Evolutionary conservation across 2,797 vertebrate genomes (phyloP).

Genomic region (Phyllotis vaccarum): DNA sequence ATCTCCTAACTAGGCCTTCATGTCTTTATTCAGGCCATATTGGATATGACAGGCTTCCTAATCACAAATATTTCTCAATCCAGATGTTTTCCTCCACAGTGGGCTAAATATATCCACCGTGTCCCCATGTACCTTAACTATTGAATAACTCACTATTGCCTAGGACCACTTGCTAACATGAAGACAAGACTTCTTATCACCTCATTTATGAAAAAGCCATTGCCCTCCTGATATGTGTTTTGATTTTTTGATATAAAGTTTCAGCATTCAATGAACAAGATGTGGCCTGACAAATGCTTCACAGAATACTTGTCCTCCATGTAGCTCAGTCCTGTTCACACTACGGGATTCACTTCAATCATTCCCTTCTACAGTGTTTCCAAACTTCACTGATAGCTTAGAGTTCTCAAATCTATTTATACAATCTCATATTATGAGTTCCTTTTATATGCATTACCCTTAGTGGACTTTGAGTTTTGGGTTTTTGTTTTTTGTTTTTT

Average conservation of each 20-base stretch:
- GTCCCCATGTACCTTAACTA: not conserved
- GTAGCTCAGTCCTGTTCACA: not conserved
- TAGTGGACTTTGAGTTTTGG: not conserved
- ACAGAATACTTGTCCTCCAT: not conserved
- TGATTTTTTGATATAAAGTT: not conserved
- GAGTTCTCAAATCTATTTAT: not conserved
- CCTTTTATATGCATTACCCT: not conserved
- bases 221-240: not conserved
- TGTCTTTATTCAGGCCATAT: not conserved
- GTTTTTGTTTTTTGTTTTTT: too few species aligned
- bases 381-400: not conserved
- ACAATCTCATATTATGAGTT: not conserved
- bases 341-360: not conserved
- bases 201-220: conserved; percentile 6
- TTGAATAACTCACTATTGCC: not conserved
- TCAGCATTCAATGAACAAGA: not conserved
- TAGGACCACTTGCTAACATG: not conserved
- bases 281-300: not conserved
- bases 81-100: not conserved
- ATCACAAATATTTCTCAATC: conserved; percentile 1
- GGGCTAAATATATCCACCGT: conserved; percentile 25
- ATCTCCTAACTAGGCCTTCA: not conserved
- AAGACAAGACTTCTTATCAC: conserved; percentile 2
- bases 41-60: not conserved
- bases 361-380: not conserved